Base-by-base conservation (phyloP, 1,140 invertebrate species). In the Eriosoma lanigerum region DNA sequence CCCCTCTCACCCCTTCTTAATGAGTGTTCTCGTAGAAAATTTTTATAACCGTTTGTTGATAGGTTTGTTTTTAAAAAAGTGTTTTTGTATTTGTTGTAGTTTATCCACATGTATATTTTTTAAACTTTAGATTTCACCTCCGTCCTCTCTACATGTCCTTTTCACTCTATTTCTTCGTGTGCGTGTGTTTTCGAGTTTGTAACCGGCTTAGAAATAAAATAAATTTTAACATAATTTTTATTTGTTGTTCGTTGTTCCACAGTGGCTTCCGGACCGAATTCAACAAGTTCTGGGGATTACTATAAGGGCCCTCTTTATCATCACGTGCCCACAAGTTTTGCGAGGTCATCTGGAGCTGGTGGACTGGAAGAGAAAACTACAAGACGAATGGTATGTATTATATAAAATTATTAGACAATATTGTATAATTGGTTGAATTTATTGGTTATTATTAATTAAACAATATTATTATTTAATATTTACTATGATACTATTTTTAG, bases 251-350 rank as follows among this genome's bases (percentile, higher is more conserved):
- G 19, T 72, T 76, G 26, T 81, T 73, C 6, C 92, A n/a, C n/a
- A 93, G 92, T 93, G 91, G 92, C 81, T 50, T 78, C 81, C 73
- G 58, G 24, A 32, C 81, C 91, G 89, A 89, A 90, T 26, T 76
- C 72, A 85, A 88, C 88, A 85, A 89, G 90, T 87, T 89, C 90
- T 89, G 89, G 89, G 89, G 91, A 93, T 90, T 91, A 90, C 91
- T 93, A 90, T 92, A 93, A 93, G 90, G 89, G 89, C 84, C 85
- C 86, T 85, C 81, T 83, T 70, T 83, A 73, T 82, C 84, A 84
- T 80, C 82, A 81, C 26, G 83, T 85, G 84, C 83, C 83, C 83
- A 81, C 84, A 82, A 84, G 86, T 85, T 85, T 85, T 85, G 82
- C 85, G 87, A 86, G 87, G 87, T 86, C 86, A 87, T 87, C 87